Base-by-base conservation (phyloP, 2,888 invertebrate species). In the Arge pagana region DNA sequence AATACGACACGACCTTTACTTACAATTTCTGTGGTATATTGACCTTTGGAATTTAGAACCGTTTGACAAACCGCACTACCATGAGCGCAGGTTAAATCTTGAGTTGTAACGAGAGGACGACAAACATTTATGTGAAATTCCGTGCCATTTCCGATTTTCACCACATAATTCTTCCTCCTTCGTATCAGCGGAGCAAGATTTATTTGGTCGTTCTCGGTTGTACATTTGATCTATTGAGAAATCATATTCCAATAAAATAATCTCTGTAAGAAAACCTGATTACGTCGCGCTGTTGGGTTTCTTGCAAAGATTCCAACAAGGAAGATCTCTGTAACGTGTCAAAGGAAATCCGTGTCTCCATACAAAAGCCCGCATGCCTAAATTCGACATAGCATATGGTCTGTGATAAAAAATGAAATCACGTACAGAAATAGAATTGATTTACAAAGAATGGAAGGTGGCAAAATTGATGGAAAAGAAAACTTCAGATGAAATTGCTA, bases 61-160 rank as follows among this genome's bases (percentile, higher is more conserved):
- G 62, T 57, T 55, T 62, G 67, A 50, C 72, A 74, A 48, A 61
- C 62, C 3, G 67, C 66, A 49, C 65, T 70, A 3, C 69, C 72
- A 50, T 65, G 63, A 13, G 52, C 51, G 50, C 72, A 72, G 23
- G 60, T 63, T 13, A 70, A 57, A 50, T 61, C 58, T 26, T 50
- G 56, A 13, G 54, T 58, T 13, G 65, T 55, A 30, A 68, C 59
- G 23, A 73, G 54, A n/a, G 72, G 63, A 39, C 62, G 62, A 48
- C 73, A 74, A 31, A 74, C 53, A 52, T 73, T 74, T 61, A 74
- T 72, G 16, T 68, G 59, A 56, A 64, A 72, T 30, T 70, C 67
- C 3, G 59, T 61, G 16, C 60, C 52, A 18, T 64, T 61, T 13
- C 50, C 51, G n/a, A n/a, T n/a, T 53, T 64, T 64, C 5, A 66